Evolutionary conservation across 2,113 vertebrate species (phyloP).

Genomic region (Xiphophorus couchianus): DNA sequence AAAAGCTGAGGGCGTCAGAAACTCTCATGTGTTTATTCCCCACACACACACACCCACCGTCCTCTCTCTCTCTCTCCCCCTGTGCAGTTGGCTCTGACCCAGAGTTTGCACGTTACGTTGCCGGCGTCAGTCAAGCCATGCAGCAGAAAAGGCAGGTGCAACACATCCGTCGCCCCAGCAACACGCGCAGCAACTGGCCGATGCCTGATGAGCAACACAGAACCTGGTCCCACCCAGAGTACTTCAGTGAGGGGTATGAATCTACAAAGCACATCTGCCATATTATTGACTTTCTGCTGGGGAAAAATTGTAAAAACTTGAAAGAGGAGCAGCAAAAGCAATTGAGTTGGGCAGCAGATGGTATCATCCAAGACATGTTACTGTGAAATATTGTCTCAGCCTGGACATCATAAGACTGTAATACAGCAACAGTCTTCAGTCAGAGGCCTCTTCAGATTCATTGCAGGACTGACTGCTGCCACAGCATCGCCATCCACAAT

Average conservation of each 20-base stretch:
- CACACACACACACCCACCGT: slow-evolving; percentile 19
- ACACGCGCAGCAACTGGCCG: slow-evolving; percentile 91
- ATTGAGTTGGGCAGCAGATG: too few relatives aligned
- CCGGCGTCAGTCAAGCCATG: slow-evolving; percentile 97
- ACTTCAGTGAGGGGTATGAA: slow-evolving; percentile 93
- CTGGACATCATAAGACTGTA: too few relatives aligned
- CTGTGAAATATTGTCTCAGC: too few relatives aligned
- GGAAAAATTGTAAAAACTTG: too few relatives aligned
- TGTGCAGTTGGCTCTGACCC: slow-evolving; percentile 94
- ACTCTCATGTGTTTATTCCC: slow-evolving; percentile 60
- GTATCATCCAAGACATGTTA: too few relatives aligned
- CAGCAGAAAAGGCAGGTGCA: slow-evolving; percentile 96
- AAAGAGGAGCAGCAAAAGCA: too few relatives aligned
- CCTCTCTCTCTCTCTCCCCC: slow-evolving; percentile 15
- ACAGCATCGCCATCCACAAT: too few relatives aligned
- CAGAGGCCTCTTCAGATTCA: too few relatives aligned
- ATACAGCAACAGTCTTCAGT: too few relatives aligned
- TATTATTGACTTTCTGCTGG: neutral
- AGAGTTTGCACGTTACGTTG: slow-evolving; percentile 97
- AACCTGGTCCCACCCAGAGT: slow-evolving; percentile 95
- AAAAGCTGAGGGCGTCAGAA: slow-evolving; percentile 73
- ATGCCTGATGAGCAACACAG: slow-evolving; percentile 92
- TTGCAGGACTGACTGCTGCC: too few relatives aligned
- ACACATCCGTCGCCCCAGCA: slow-evolving; percentile 90
- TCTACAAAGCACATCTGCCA: neutral